Conservation (phyloP, 2,113 vertebrate species). For the Tragelaphus imberbis region DNA sequence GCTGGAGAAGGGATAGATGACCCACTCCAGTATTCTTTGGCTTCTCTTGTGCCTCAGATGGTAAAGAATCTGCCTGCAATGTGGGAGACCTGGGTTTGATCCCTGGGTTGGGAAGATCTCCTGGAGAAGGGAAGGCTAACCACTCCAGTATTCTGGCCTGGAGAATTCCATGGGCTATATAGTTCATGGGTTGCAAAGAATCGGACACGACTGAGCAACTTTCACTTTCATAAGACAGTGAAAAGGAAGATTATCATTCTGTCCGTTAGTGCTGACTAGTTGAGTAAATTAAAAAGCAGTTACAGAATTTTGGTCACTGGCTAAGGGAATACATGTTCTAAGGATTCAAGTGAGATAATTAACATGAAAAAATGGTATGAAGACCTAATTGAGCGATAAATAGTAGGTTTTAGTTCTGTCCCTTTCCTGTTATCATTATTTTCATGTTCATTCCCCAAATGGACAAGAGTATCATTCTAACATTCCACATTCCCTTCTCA, state of each 20-base stretch:
- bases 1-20: neutral
- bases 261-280: neutral
- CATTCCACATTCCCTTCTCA: neutral
- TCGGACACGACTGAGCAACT: accelerated
- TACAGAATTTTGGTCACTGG: neutral
- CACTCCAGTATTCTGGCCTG: neutral
- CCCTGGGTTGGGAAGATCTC: neutral
- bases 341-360: neutral
- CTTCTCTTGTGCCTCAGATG: neutral
- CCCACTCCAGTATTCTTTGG: neutral
- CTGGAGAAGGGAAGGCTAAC: neutral
- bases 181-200: neutral
- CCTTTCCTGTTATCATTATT: neutral
- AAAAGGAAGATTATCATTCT: neutral
- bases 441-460: neutral
- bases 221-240: neutral
- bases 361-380: neutral
- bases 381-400: neutral
- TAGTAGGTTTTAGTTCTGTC: neutral
- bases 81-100: neutral
- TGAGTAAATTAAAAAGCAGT: neutral
- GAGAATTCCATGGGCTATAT: neutral
- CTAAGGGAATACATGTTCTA: neutral
- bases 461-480: neutral
- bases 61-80: neutral